Conservation (phyloP, 2,113 vertebrate species). For the Nothobranchius kuhntae region DNA sequence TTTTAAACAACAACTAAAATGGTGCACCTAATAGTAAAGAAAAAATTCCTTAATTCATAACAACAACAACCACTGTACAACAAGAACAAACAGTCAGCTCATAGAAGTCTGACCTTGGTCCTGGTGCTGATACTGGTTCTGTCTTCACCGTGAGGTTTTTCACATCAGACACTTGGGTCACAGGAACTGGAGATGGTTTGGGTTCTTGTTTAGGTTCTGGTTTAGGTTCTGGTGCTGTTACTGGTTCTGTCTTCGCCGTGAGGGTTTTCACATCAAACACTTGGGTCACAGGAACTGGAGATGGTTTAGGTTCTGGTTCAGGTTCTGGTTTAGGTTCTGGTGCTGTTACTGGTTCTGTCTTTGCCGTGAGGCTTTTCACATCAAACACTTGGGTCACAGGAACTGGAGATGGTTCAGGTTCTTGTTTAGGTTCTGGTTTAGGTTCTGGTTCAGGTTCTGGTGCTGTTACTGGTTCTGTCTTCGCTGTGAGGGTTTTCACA, state of each 20-base stretch:
- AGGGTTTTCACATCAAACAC: neutral
- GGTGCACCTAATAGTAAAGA: no score
- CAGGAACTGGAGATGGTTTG: neutral
- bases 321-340: neutral
- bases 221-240: neutral
- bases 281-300: neutral
- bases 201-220: neutral
- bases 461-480: neutral
- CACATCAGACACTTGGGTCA: conserved; percentile 1
- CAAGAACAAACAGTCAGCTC: neutral
- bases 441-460: neutral
- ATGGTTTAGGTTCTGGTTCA: neutral
- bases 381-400: conserved; percentile 5
- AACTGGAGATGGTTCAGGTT: no score
- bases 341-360: neutral
- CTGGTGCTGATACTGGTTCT: conserved; percentile 6
- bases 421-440: no score
- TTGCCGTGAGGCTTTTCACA: neutral
- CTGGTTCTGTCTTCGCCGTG: neutral
- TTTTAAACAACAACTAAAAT: no score
- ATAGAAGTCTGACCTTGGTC: conserved; percentile 41
- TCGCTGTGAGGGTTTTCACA: no score
- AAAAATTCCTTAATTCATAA: no score
- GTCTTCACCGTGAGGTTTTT: conserved; percentile 3
- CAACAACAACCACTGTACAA: no score